phyloP scores from a whole-genome alignment of 1,140 invertebrate genomes.

The Meloidogyne exigua region DNA sequence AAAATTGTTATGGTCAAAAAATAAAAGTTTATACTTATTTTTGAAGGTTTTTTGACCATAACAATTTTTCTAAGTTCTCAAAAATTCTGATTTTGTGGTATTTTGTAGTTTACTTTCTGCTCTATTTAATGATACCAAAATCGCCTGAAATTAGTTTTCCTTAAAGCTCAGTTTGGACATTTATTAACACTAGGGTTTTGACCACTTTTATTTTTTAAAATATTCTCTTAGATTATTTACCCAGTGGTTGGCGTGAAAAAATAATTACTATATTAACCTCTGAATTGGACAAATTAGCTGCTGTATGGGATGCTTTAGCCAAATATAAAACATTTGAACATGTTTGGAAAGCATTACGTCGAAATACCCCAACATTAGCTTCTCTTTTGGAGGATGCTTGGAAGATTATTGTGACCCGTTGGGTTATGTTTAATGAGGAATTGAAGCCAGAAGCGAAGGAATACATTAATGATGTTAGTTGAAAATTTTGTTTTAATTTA shows the following conservation, averaged over 20 bases:
- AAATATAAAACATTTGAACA: not conserved
- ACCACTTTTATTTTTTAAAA: too few species aligned
- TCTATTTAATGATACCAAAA: too few species aligned
- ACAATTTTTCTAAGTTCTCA: too few species aligned
- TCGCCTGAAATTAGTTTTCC: too few species aligned
- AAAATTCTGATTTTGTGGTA: too few species aligned
- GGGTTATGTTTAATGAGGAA: not conserved
- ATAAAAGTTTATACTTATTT: too few species aligned
- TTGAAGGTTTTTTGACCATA: too few species aligned
- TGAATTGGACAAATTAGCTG: not conserved
- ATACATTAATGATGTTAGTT: not conserved
- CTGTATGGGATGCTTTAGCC: not conserved
- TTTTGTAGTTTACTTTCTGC: too few species aligned
- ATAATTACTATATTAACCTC: not conserved
- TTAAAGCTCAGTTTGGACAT: too few species aligned
- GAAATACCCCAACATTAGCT: not conserved
- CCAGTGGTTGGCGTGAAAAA: not conserved
- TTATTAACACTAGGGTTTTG: too few species aligned
- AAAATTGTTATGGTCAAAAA: too few species aligned
- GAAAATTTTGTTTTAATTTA: not conserved
- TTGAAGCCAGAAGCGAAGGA: constrained; percentile 12
- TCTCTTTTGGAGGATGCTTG: constrained; percentile 17
- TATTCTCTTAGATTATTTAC: not conserved
- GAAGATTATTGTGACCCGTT: not conserved
- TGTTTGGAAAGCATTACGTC: not conserved